Evolutionary conservation across 2,113 vertebrate genomes (phyloP).

Genomic region (Erythrocebus patas): DNA sequence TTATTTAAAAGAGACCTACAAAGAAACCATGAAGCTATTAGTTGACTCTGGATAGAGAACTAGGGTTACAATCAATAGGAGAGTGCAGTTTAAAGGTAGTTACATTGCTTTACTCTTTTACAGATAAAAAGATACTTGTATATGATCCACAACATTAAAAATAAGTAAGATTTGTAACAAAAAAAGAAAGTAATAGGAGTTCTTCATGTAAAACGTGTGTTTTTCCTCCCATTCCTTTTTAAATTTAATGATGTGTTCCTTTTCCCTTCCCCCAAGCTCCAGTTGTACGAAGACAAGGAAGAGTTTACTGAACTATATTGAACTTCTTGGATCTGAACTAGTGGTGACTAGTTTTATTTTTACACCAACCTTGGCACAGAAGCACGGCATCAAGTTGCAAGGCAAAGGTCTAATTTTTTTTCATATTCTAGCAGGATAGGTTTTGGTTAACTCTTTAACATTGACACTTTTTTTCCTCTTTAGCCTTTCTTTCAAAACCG

Average conservation of each 20-base stretch:
- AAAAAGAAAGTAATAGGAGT: not conserved
- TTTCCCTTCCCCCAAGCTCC: not conserved
- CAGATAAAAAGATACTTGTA: not conserved
- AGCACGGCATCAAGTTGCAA: constrained; percentile 27
- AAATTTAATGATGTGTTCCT: not conserved
- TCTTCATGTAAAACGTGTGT: not conserved
- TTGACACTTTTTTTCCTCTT: not conserved
- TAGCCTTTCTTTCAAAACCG: not conserved
- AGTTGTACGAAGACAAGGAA: not conserved
- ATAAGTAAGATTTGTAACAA: not conserved
- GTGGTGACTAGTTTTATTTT: constrained; percentile 61
- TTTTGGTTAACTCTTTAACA: not conserved
- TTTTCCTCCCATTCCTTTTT: not conserved
- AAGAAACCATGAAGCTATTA: not conserved
- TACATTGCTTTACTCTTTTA: not conserved
- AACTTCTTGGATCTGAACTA: constrained; percentile 41
- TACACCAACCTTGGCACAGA: constrained; percentile 37
- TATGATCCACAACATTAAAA: not conserved
- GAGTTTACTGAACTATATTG: not conserved
- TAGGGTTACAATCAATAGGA: not conserved
- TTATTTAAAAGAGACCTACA: not conserved
- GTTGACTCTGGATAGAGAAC: not conserved
- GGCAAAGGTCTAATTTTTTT: constrained; percentile 31
- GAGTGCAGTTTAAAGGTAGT: not conserved
- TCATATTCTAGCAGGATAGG: not conserved